Evolutionary conservation across 2,888 invertebrate genomes (phyloP), one percentile per base, ranked within the genome.

Genomic region (Bembecia ichneumoniformis): DNA sequence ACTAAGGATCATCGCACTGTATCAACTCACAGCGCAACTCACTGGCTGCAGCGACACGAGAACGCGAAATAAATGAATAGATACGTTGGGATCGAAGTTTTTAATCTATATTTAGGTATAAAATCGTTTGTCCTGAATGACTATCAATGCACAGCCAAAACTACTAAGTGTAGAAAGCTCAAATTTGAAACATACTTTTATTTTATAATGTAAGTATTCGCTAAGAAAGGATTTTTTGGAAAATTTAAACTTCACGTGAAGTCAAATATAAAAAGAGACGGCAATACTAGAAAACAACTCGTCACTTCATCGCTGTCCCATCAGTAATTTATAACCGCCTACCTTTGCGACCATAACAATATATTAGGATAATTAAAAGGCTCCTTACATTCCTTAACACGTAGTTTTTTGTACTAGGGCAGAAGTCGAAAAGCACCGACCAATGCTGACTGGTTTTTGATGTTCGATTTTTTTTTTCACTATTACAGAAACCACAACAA

Each of bases 311-410:
- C 62, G 62, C 61, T 64, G 64, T 62, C 70, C 62, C 67, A 64
- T 70, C 64, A 71, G 73, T 79, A 82, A 84, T 83, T 83, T 84
- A 84, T 80, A 74, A 76, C 80, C 75, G 71, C 80, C 79, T 78
- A 82, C 82, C 81, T 76, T 71, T 63, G 74, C 67, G 80, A 78
- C 82, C 77, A 82, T 83, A 82, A 86, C 84, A 84, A 86, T 86
- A 86, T 84, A 86, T 87, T 83, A 87, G 75, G 83, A 83, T 87
- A 87, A 87, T 87, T 87, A 87, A 87, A 86, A 77, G 82, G 83
- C 83, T 84, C 82, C 80, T 87, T 87, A 82, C 84, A 87, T 87
- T 87, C 87, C 82, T 82, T 83, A 83, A 86, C 83, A 83, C 84
- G 73, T 83, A 73, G 74, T 82, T 87, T 87, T 82, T 87, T 86